Evolutionary conservation across 64 coral and sea anemone genomes (phyloP), one percentile per base, ranked within the genome.

Genomic region (Anthopleura sola): DNA sequence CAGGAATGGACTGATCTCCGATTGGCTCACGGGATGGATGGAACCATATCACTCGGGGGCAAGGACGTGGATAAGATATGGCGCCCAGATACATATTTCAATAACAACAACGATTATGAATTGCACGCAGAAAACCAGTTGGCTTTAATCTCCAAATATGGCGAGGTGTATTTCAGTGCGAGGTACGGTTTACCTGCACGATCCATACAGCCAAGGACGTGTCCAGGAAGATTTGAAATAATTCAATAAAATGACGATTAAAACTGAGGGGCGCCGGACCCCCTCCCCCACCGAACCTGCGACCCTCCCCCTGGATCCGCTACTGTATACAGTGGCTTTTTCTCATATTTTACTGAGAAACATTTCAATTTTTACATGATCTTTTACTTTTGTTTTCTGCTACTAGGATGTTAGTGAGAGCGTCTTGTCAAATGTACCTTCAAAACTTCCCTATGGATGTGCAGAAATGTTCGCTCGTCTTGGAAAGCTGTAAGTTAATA

Each of bases 361-460:
- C 16, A 18, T 19, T 56, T 77, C 4, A 77, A 77, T 17, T 18
- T 39, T 39, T 18, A 4, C 29, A 77, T 77, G 18, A 24, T 19
- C 28, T 28, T 36, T 29, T 23, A n/a, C 36, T 20, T 80, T 44
- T 15, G 12, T 53, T 37, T 29, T 15, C 14, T 50, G 55, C 14
- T 44, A 44, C 32, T 53, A 95, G 93, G 37, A 83, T 95, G 64
- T 92, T 86, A 39, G 93, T 95, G 19, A 82, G 87, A 16, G 90
- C 91, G 36, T 95, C 93, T 0, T 95, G 93, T 54, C 93, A 85
- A 36, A 95, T 95, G 93, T 91, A 92, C 71, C 37, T 95, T 66
- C 86, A 95, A 69, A 95, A 95, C 69, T 95, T 95, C 71, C 93
- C 93, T 5, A 95, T 85, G 82, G 93, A 95, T 49, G 90, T 95